Conservation (phyloP, 2,113 vertebrate species). For the Rallus limicola region DNA sequence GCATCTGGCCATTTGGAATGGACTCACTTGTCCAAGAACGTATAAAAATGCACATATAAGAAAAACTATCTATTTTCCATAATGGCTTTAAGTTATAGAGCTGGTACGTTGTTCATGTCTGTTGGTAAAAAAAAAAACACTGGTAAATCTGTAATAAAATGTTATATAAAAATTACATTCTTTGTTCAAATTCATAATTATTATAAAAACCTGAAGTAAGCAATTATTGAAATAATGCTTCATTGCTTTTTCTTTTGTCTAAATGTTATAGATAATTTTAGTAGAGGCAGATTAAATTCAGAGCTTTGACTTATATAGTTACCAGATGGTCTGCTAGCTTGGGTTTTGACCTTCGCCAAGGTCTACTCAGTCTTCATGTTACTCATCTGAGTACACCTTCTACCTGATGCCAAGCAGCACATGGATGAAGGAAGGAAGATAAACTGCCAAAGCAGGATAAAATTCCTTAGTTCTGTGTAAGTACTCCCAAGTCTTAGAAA, state of each 20-base stretch:
- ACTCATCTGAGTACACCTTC: neutral
- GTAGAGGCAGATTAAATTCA: neutral
- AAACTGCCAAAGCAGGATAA: neutral
- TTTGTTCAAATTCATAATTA: neutral
- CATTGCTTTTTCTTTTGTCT: neutral
- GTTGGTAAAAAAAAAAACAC: neutral
- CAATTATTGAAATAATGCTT: neutral
- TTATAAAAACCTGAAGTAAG: neutral
- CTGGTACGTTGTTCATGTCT: neutral
- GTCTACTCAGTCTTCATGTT: neutral
- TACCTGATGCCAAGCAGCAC: neutral
- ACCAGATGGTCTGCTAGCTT: neutral
- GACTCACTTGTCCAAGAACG: neutral
- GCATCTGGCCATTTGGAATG: neutral
- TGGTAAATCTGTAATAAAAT: neutral
- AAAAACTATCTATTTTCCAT: neutral
- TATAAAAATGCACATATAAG: neutral
- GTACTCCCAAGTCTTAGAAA: neutral
- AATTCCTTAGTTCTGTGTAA: neutral
- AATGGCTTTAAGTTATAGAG: neutral
- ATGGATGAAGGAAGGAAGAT: neutral
- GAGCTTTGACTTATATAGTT: neutral
- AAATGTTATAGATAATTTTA: neutral
- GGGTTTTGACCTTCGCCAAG: neutral
- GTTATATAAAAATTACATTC: neutral